Percentiles rank a stretch among this genome's conserved stretches.
These are phyloP conservation scores for Varroa destructor DNA, from an alignment of 1,140 invertebrate species.

Conservation along the genomic window DNA sequence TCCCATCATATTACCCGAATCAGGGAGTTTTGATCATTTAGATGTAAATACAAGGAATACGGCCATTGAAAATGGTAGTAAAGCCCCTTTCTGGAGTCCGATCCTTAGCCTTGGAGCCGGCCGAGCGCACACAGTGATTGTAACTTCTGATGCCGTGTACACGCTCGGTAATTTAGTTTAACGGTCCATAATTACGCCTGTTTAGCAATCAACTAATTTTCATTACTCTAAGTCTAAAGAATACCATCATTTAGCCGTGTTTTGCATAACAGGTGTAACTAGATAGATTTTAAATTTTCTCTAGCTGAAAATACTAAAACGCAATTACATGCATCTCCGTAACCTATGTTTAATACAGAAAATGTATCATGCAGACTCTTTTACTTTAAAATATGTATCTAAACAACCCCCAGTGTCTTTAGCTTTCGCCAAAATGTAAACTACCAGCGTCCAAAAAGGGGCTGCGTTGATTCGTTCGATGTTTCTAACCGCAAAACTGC, in stretches of 20 bases:
- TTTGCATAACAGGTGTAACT: too few species aligned
- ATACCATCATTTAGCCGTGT: too few species aligned
- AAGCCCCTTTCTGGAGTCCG: conserved; percentile 40
- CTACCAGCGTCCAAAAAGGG: too few species aligned
- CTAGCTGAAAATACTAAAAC: conserved; percentile 16
- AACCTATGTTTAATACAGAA: too few species aligned
- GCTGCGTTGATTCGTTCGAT: not conserved
- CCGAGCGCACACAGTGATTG: conserved; percentile 65
- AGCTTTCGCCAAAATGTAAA: too few species aligned
- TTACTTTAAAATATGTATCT: too few species aligned
- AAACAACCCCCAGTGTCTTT: too few species aligned
- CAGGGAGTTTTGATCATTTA: conserved; percentile 53
- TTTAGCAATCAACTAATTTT: too few species aligned
- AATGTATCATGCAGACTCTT: too few species aligned
- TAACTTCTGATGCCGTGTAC: conserved; percentile 52
- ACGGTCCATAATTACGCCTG: too few species aligned
- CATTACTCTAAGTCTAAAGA: too few species aligned
- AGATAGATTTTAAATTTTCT: not conserved
- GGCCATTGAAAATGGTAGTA: conserved; percentile 50
- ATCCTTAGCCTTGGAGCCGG: conserved; percentile 60
- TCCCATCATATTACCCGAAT: not conserved
- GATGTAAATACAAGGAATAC: conserved; percentile 58
- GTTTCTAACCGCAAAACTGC: not conserved
- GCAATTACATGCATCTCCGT: too few species aligned
- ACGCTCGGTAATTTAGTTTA: not conserved